These are phyloP conservation scores for Pantelozetes paolii DNA, from an alignment of 2,888 invertebrate species.

Conservation along the genomic window DNA sequence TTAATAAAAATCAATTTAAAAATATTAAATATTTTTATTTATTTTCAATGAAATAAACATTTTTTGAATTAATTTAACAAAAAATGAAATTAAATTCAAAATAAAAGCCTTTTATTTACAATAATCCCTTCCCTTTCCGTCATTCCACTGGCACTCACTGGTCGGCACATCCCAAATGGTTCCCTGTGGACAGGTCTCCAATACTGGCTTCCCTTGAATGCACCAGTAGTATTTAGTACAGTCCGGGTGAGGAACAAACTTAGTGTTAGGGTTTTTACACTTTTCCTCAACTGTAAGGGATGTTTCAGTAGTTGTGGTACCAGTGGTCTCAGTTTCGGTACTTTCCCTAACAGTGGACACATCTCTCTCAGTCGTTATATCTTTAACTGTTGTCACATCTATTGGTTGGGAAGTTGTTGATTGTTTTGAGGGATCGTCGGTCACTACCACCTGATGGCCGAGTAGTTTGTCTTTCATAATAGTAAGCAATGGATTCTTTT, in stretches of 20 bases:
- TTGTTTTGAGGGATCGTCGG: slow-evolving; percentile 54
- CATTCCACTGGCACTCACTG: slow-evolving; percentile 76
- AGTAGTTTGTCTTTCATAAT: slow-evolving; percentile 69
- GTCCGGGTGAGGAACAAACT: slow-evolving; percentile 42
- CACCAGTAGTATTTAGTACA: slow-evolving; percentile 72
- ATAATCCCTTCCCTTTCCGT: background rate
- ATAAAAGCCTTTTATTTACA: no score
- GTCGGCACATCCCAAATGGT: slow-evolving; percentile 68
- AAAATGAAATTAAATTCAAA: no score
- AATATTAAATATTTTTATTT: no score
- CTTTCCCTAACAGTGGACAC: background rate
- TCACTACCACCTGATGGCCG: slow-evolving; percentile 68
- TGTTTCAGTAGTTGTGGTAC: slow-evolving; percentile 20
- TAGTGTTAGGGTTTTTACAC: background rate
- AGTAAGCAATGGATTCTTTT: slow-evolving; percentile 58
- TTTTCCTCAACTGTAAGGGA: background rate
- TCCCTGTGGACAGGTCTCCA: slow-evolving; percentile 68
- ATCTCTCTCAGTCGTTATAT: slow-evolving; percentile 49
- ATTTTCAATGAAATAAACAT: no score
- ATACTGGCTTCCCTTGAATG: slow-evolving; percentile 68
- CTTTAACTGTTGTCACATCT: slow-evolving; percentile 41
- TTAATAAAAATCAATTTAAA: no score
- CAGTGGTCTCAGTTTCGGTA: slow-evolving; percentile 39
- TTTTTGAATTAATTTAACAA: no score
- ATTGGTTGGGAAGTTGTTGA: slow-evolving; percentile 57